These are phyloP conservation scores for Drosophila koepferae DNA, from an alignment of 2,888 invertebrate species.

Conservation along the genomic window DNA sequence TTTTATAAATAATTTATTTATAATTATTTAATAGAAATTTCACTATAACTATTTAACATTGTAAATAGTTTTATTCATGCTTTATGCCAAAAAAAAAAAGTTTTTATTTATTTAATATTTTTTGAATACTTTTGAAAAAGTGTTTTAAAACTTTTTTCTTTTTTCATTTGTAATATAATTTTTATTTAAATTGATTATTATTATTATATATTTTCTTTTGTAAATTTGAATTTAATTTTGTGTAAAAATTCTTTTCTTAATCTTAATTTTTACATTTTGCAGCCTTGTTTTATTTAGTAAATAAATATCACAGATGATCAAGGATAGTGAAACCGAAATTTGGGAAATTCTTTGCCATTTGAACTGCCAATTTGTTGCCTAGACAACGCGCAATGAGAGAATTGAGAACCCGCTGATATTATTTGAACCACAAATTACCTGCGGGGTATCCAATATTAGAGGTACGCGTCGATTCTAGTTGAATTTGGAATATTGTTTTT, in stretches of 20 bases:
- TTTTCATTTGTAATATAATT: too few relatives aligned
- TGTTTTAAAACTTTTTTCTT: too few relatives aligned
- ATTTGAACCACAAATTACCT: conserved; percentile 69
- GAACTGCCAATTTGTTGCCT: conserved; percentile 48
- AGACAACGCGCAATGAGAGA: conserved; percentile 22
- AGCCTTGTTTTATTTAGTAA: not conserved
- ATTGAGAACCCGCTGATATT: conserved; percentile 14
- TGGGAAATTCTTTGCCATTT: conserved; percentile 23
- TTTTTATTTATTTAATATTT: too few relatives aligned
- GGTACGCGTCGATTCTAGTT: conserved; percentile 79
- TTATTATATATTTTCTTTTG: too few relatives aligned
- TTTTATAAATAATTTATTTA: not conserved
- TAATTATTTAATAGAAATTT: not conserved
- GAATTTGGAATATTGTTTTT: conserved; percentile 29
- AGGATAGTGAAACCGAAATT: conserved; percentile 15
- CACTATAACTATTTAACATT: too few relatives aligned
- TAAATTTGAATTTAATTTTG: not conserved
- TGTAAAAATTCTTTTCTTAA: not conserved
- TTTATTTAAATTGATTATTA: too few relatives aligned
- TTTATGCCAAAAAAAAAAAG: too few relatives aligned
- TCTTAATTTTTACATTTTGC: not conserved
- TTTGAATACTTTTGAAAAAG: too few relatives aligned
- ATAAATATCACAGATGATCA: not conserved
- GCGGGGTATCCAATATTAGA: conserved; percentile 75
- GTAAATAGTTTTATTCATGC: too few relatives aligned